Conservation (phyloP, 2,113 vertebrate genomes). For the Octodon degus region DNA sequence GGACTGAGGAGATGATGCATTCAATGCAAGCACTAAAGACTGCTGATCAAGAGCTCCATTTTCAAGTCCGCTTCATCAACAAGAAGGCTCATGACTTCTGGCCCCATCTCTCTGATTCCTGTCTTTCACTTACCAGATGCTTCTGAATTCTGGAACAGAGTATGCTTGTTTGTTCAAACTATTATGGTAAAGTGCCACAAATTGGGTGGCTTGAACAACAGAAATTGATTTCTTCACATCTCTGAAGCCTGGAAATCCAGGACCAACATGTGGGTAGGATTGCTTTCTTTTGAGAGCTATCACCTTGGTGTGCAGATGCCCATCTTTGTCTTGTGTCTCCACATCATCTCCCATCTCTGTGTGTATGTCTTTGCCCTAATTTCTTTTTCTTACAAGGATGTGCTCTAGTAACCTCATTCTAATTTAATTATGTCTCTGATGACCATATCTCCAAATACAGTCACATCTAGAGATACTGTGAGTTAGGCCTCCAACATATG, state of each 20-base stretch:
- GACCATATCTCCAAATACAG: neutral
- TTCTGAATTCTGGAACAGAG: neutral
- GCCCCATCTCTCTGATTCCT: neutral
- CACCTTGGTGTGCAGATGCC: neutral
- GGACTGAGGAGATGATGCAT: neutral
- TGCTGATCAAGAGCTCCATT: neutral
- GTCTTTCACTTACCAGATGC: neutral
- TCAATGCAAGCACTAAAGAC: neutral
- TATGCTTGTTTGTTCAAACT: neutral
- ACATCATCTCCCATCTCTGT: neutral
- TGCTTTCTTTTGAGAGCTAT: constrained; percentile 10
- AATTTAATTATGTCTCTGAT: neutral
- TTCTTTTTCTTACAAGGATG: neutral
- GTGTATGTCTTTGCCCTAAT: neutral
- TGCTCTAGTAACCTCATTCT: neutral
- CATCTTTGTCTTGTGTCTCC: neutral
- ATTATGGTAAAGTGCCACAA: neutral
- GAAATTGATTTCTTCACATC: neutral
- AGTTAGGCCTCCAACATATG: neutral
- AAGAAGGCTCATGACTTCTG: neutral
- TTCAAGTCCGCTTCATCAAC: neutral
- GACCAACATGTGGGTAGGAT: too few species aligned
- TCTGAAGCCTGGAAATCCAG: neutral
- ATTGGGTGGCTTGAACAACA: neutral
- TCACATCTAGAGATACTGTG: neutral